Percentiles rank a stretch among this genome's conserved stretches.
Evolutionary conservation across 1,140 invertebrate genomes (phyloP).

Genomic region (Brachionus asplanchnoidis): DNA sequence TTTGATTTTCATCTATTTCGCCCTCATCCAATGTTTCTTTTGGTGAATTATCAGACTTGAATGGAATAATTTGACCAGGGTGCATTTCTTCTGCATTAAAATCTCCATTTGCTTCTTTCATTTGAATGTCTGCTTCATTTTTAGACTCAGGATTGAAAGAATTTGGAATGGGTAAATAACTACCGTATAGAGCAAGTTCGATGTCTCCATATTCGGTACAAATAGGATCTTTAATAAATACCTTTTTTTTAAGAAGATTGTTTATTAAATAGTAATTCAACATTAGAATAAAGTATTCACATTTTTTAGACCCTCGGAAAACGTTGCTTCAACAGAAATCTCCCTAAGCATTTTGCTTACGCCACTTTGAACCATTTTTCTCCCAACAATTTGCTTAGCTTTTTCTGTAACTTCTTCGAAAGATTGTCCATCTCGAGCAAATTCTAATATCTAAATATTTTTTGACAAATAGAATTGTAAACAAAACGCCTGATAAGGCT

Average conservation of each 20-base stretch:
- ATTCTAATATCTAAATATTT: slow-evolving; percentile 49
- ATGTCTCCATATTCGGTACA: slow-evolving; percentile 50
- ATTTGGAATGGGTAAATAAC: slow-evolving; percentile 53
- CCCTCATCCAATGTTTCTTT: slow-evolving; percentile 4
- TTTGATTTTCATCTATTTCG: slow-evolving; percentile 31
- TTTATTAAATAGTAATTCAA: neutral
- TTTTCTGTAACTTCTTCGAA: slow-evolving; percentile 51
- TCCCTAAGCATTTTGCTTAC: slow-evolving; percentile 52
- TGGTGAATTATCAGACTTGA: neutral
- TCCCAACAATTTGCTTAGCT: slow-evolving; percentile 51
- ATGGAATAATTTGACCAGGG: slow-evolving; percentile 16
- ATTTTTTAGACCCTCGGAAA: slow-evolving; percentile 56
- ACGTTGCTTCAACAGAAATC: slow-evolving; percentile 54
- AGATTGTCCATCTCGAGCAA: slow-evolving; percentile 51
- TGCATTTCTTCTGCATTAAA: neutral
- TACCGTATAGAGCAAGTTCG: slow-evolving; percentile 53
- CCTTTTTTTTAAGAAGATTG: slow-evolving; percentile 47
- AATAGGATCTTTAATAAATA: slow-evolving; percentile 50
- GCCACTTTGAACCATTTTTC: slow-evolving; percentile 51
- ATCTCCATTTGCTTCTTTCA: neutral
- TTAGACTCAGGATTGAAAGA: neutral
- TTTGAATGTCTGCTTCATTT: slow-evolving; percentile 44
- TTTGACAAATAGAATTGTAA: neutral
- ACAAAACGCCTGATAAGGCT: neutral
- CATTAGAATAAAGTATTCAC: slow-evolving; percentile 45